phyloP scores from a whole-genome alignment of 2,113 vertebrate genomes.

The Orycteropus afer region DNA sequence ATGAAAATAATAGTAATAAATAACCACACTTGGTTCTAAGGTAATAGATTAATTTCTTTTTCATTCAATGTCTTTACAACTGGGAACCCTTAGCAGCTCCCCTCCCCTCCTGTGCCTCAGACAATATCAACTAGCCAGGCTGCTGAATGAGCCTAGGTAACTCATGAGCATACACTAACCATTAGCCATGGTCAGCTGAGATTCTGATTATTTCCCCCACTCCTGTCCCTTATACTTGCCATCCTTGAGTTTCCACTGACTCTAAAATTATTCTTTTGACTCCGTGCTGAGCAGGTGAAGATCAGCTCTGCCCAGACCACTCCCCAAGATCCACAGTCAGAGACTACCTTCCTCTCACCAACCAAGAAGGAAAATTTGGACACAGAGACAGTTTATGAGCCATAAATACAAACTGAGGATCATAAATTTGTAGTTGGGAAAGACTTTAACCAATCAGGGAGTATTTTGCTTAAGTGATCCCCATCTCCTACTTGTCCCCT shows the following conservation, averaged over 20 bases:
- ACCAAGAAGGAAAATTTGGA: neutral
- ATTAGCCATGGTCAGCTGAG: neutral
- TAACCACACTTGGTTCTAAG: neutral
- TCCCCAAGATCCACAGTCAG: neutral
- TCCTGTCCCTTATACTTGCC: neutral
- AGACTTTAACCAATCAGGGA: slow-evolving; percentile 23
- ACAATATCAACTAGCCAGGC: neutral
- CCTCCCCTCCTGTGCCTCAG: neutral
- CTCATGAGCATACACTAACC: neutral
- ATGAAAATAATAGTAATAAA: too few species aligned
- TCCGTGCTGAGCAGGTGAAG: neutral
- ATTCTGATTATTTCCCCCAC: neutral
- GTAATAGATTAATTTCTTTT: neutral
- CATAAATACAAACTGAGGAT: slow-evolving; percentile 22
- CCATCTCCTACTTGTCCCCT: slow-evolving; percentile 27
- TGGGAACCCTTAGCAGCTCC: neutral
- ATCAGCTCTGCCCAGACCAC: neutral
- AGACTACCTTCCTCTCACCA: neutral
- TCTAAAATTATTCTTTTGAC: neutral
- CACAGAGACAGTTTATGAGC: neutral
- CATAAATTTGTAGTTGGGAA: slow-evolving; percentile 36
- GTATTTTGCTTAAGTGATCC: slow-evolving; percentile 42
- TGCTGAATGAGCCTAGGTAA: neutral
- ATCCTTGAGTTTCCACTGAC: neutral
- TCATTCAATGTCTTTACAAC: neutral